These are phyloP conservation scores for Anniella stebbinsi DNA, from an alignment of 2,797 vertebrate species.

Conservation along the genomic window DNA sequence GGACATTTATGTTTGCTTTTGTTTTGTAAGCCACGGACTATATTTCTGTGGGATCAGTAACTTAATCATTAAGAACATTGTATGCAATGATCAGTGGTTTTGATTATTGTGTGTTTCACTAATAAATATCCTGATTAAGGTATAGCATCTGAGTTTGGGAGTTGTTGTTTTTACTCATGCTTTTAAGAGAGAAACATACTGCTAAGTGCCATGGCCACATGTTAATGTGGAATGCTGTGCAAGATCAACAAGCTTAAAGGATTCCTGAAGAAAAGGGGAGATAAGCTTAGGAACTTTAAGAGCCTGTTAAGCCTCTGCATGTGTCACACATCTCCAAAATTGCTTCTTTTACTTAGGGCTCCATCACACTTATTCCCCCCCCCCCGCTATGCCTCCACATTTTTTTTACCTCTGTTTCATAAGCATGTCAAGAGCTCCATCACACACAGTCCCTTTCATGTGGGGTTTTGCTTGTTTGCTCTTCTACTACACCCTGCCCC, in stretches of 20 bases:
- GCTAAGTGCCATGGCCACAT: background rate
- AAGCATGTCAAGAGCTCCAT: too few relatives aligned
- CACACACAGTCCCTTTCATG: too few relatives aligned
- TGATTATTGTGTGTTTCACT: background rate
- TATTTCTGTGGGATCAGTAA: background rate
- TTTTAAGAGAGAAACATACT: background rate
- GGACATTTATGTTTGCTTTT: background rate
- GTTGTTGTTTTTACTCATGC: background rate
- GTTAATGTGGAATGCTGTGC: background rate
- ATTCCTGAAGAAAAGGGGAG: background rate
- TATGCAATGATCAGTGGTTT: background rate
- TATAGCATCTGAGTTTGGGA: background rate
- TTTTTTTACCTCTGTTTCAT: too few relatives aligned
- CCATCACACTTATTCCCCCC: too few relatives aligned
- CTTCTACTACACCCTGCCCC: too few relatives aligned
- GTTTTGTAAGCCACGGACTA: background rate
- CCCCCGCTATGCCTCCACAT: too few relatives aligned
- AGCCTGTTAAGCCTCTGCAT: background rate
- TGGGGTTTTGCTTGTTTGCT: too few relatives aligned
- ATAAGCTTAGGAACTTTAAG: background rate
- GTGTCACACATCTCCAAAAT: background rate
- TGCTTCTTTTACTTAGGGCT: background rate
- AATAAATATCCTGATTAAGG: conserved; percentile 10
- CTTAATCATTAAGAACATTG: background rate
- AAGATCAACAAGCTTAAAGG: background rate